phyloP scores from a whole-genome alignment of 2,888 invertebrate species.

The Thelaira solivaga region DNA sequence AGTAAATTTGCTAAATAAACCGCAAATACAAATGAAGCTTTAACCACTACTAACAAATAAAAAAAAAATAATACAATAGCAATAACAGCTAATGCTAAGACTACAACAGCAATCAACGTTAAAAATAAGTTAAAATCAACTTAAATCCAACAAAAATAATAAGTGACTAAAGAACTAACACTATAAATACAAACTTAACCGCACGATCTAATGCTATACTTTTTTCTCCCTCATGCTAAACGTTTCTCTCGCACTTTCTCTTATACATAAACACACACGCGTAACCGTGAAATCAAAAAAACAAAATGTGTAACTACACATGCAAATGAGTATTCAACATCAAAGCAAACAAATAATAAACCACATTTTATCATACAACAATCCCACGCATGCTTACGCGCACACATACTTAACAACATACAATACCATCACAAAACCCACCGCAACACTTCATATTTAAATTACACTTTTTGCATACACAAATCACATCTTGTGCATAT shows the following conservation, averaged over 20 bases:
- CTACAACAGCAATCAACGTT: neutral
- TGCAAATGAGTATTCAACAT: slow-evolving; percentile 14
- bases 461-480: slow-evolving; percentile 51
- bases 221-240: neutral
- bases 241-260: neutral
- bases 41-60: slow-evolving; percentile 52
- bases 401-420: neutral
- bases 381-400: neutral
- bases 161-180: slow-evolving; percentile 47
- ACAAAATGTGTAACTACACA: slow-evolving; percentile 1
- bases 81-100: slow-evolving; percentile 11
- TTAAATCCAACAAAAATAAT: slow-evolving; percentile 29
- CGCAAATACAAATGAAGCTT: slow-evolving; percentile 58
- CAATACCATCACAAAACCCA: neutral
- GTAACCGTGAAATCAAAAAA: slow-evolving; percentile 19
- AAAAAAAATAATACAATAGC: slow-evolving; percentile 25
- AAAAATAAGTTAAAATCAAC: slow-evolving; percentile 21
- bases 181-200: slow-evolving; percentile 30
- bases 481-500: slow-evolving; percentile 61
- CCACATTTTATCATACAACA: slow-evolving; percentile 18
- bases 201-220: neutral
- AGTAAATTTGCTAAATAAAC: slow-evolving; percentile 57
- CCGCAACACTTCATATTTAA: slow-evolving; percentile 24
- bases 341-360: slow-evolving; percentile 7
- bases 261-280: neutral